Evolutionary conservation across 2,888 invertebrate species (phyloP).

Genomic region (Xestia xanthographa): DNA sequence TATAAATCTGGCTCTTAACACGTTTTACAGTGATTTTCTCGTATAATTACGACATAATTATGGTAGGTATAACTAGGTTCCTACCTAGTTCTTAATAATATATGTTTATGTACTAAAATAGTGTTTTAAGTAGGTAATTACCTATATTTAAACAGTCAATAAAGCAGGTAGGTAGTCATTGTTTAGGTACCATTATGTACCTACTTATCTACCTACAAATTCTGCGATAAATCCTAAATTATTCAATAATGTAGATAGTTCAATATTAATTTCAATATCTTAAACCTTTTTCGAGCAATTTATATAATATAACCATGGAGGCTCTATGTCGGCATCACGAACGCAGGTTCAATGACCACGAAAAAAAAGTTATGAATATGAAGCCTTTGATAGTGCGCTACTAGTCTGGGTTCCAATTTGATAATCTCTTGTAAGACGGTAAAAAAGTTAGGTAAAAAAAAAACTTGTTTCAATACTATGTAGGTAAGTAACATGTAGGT

Average conservation of each 20-base stretch:
- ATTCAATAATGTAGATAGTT: not conserved
- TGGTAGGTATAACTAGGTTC: not conserved
- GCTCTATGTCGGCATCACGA: conserved; percentile 77
- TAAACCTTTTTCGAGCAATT: conserved; percentile 48
- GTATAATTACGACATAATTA: conserved; percentile 16
- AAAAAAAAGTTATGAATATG: conserved; percentile 59
- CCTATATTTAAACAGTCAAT: not conserved
- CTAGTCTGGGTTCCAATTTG: conserved; percentile 19
- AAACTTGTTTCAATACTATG: conserved; percentile 32
- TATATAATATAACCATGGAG: conserved; percentile 63
- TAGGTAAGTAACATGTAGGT: not conserved
- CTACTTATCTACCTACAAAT: not conserved
- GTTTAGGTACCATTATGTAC: not conserved
- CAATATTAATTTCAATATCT: conserved; percentile 3
- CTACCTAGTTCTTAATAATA: not conserved
- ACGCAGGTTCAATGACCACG: conserved; percentile 78
- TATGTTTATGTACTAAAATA: not conserved
- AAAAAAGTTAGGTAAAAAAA: conserved; percentile 25
- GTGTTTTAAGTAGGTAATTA: not conserved
- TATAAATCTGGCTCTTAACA: conserved; percentile 35
- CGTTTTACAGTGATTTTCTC: conserved; percentile 36
- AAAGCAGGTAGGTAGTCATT: conserved; percentile 2
- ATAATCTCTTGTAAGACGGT: conserved; percentile 14
- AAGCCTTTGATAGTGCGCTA: conserved; percentile 30
- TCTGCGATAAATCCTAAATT: not conserved